A percentile compares a stretch with the other conserved stretches of the same genome.
Evolutionary conservation across 1,140 invertebrate genomes (phyloP).

Genomic region (Whitmania pigra): DNA sequence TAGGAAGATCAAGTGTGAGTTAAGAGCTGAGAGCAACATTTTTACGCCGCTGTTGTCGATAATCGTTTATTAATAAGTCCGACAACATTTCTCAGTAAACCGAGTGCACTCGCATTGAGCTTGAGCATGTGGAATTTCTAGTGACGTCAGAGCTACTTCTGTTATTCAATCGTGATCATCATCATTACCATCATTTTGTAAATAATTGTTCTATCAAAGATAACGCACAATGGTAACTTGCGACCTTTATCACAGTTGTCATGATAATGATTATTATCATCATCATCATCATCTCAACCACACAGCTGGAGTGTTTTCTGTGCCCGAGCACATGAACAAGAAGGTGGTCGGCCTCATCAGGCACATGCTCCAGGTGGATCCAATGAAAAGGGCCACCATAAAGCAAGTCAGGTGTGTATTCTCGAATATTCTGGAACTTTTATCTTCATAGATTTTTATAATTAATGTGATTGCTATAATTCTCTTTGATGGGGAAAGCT

Average conservation of each 20-base stretch:
- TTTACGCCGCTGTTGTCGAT: neutral
- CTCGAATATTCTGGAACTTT: too few species aligned
- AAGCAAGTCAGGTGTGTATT: constrained; percentile 79
- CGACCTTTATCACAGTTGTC: constrained; percentile 13
- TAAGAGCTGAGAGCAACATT: constrained; percentile 30
- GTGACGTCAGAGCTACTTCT: too few species aligned
- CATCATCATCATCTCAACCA: constrained; percentile 26
- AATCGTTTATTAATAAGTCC: neutral
- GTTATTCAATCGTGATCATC: too few species aligned
- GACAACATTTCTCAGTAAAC: neutral
- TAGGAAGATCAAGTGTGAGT: constrained; percentile 84
- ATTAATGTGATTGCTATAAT: too few species aligned
- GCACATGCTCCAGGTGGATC: constrained; percentile 96
- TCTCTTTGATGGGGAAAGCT: too few species aligned
- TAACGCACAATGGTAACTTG: neutral
- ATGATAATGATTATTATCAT: too few species aligned
- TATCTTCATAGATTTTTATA: too few species aligned
- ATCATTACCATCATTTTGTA: neutral
- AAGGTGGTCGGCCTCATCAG: constrained; percentile 80
- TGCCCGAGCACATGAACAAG: constrained; percentile 94
- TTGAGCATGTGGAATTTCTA: neutral
- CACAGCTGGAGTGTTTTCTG: constrained; percentile 85
- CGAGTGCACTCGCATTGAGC: too few species aligned
- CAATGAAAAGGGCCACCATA: constrained; percentile 88
- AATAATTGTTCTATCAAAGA: neutral